Conservation (phyloP, 2,888 invertebrate genomes). For the Quadroppia sp. region DNA sequence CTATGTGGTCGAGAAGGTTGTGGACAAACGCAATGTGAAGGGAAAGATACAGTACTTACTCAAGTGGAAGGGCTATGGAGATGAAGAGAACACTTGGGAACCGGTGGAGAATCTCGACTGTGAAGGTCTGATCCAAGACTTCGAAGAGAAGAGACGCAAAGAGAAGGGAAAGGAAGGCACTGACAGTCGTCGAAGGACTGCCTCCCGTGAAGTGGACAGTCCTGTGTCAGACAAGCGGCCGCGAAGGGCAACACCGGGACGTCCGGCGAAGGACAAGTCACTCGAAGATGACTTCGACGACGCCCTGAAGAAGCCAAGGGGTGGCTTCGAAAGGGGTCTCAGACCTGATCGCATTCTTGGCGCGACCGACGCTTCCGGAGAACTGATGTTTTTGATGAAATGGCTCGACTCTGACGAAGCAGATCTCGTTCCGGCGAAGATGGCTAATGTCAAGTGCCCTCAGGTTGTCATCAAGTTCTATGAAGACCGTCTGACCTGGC, state of each 20-base stretch:
- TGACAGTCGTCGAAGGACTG: background rate
- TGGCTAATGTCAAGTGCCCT: conserved; percentile 31
- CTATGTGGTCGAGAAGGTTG: conserved; percentile 27
- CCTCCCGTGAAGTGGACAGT: background rate
- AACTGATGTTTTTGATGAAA: conserved; percentile 34
- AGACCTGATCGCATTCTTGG: conserved; percentile 28
- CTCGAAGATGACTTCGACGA: conserved; percentile 25
- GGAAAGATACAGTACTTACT: conserved; percentile 26
- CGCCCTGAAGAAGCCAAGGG: conserved; percentile 24
- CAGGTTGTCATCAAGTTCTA: conserved; percentile 38
- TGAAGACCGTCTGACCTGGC: conserved; percentile 39
- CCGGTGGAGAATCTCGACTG: conserved; percentile 30
- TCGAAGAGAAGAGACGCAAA: conserved; percentile 6
- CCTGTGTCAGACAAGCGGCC: background rate
- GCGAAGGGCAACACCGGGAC: background rate
- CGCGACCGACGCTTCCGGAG: conserved; percentile 28
- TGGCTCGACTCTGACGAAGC: conserved; percentile 34
- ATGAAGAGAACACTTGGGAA: conserved; percentile 35
- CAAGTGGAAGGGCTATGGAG: conserved; percentile 25
- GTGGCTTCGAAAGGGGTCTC: conserved; percentile 22
- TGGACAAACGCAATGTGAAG: conserved; percentile 27
- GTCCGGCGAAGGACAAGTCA: conserved; percentile 11
- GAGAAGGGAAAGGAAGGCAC: background rate
- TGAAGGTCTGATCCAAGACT: conserved; percentile 1
- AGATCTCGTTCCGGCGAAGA: conserved; percentile 29